Conservation (phyloP, 2,113 vertebrate genomes). For the Nannobrachium achirus region DNA sequence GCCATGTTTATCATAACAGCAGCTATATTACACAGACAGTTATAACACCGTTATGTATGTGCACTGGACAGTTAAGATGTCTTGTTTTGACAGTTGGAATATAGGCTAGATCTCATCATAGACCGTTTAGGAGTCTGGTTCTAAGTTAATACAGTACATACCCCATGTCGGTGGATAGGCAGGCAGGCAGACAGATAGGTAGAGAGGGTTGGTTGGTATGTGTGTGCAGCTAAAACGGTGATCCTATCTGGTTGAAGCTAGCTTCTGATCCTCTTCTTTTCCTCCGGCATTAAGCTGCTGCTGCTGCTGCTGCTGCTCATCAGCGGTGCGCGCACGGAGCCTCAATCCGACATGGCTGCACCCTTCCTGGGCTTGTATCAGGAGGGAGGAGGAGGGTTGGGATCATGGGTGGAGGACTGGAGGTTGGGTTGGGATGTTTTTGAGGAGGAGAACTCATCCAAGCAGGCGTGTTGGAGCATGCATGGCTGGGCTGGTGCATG, state of each 20-base stretch:
- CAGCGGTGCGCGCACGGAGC: conserved; percentile 43
- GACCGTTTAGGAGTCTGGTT: neutral
- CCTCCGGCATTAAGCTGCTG: conserved; percentile 33
- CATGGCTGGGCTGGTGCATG: conserved; percentile 43
- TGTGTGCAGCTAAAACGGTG: conserved; percentile 32
- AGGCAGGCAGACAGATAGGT: too few species aligned
- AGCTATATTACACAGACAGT: neutral
- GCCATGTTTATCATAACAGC: neutral
- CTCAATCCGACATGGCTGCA: conserved; percentile 62
- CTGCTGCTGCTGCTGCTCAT: conserved; percentile 32
- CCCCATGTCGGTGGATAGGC: conserved; percentile 74
- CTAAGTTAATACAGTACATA: conserved; percentile 64
- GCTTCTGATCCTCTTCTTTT: conserved; percentile 45
- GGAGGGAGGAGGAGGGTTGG: too few species aligned
- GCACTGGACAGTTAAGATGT: too few species aligned
- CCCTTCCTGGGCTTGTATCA: too few species aligned
- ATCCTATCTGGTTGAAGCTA: conserved; percentile 45
- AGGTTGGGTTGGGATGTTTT: conserved; percentile 26
- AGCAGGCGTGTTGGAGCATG: conserved; percentile 44
- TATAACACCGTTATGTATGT: too few species aligned
- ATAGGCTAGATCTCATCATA: neutral
- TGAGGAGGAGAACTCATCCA: conserved; percentile 45
- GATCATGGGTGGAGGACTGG: conserved; percentile 28
- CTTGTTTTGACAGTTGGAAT: neutral
- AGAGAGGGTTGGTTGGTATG: neutral